Percentiles rank a stretch among this genome's conserved stretches.
Evolutionary conservation across 37 sponge, comb jelly and placozoan species (phyloP).

Genomic region (Chondrosia reniformis): DNA sequence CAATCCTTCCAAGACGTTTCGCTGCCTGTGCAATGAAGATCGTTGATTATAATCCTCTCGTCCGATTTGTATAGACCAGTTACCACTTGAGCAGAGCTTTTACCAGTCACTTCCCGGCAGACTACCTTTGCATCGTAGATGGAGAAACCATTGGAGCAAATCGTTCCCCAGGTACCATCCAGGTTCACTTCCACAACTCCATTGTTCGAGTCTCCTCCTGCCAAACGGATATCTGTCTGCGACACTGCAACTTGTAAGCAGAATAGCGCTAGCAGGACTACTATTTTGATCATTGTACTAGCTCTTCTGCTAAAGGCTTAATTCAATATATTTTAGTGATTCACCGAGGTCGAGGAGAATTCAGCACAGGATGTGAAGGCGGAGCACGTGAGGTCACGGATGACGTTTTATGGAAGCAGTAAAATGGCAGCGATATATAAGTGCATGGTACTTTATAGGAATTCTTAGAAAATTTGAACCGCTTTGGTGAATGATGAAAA

Average conservation of each 20-base stretch:
- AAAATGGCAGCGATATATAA: no score
- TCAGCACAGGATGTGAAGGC: no score
- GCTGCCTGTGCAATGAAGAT: slow-evolving; percentile 18
- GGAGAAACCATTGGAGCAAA: slow-evolving; percentile 30
- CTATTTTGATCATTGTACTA: no score
- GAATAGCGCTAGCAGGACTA: no score
- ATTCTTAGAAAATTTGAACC: no score
- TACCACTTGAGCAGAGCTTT: neutral
- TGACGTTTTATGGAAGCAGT: no score
- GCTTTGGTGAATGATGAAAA: no score
- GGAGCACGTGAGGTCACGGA: no score
- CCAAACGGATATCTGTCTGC: slow-evolving; percentile 14
- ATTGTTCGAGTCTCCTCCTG: neutral
- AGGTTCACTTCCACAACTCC: slow-evolving; percentile 29
- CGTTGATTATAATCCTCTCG: neutral
- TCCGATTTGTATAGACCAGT: neutral
- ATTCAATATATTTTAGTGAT: no score
- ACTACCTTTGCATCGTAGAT: slow-evolving; percentile 27
- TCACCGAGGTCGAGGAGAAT: no score
- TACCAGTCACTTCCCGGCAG: neutral
- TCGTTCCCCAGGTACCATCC: slow-evolving; percentile 19
- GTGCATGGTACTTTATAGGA: no score
- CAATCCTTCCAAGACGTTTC: slow-evolving; percentile 13
- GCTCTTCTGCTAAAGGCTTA: no score
- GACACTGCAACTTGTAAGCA: slow-evolving; percentile 1